Base-by-base conservation (phyloP, 2,797 vertebrate species). In the Gallinago solitaria region DNA sequence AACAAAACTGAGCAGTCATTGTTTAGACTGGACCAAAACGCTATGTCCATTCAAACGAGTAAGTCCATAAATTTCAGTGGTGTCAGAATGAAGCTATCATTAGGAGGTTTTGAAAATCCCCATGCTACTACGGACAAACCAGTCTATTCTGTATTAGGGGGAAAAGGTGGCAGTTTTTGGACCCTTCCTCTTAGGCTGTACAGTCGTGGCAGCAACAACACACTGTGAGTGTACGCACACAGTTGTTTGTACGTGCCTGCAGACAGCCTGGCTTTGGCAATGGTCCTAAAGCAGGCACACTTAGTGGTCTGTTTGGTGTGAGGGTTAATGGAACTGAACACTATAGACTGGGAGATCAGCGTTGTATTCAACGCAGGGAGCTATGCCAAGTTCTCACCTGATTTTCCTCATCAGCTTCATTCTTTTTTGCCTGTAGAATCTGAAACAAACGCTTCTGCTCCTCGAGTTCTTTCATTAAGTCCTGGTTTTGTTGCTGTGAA, bases 361-460 rank as follows among this genome's bases (percentile, higher is more conserved):
- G 16, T 24, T 14, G 14, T 14, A 50, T 54, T 39, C 51, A 23
- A 16, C 17, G 8, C 51, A 32, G 37, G 23, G 65, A 75, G 28
- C 4, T 32, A 30, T 60, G 60, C 30, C 53, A 83, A 43, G 68
- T 28, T 87, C 97, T 97, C 69, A 98, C 97, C 81, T 50, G 78
- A 33, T 96, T 97, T 86, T 96, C 81, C 35, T 37, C 47, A 43
- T 96, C 92, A 25, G 92, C 11, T 16, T 43, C 63, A 6, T 83
- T 35, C 27, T 96, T 97, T 53, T 95, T 84, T 64, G 16, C 87
- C 81, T 97, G 87, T 60, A 98, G 90, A 65, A 19, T 28, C 56
- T 91, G 69, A 48, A 9, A 70, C 24, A 90, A 45, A 53, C 2
- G 37, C 41, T 84, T 94, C 74, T 91, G 93, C 53, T 97, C 93